phyloP scores from a whole-genome alignment of 1,140 invertebrate species.

The Drosophila azteca region DNA sequence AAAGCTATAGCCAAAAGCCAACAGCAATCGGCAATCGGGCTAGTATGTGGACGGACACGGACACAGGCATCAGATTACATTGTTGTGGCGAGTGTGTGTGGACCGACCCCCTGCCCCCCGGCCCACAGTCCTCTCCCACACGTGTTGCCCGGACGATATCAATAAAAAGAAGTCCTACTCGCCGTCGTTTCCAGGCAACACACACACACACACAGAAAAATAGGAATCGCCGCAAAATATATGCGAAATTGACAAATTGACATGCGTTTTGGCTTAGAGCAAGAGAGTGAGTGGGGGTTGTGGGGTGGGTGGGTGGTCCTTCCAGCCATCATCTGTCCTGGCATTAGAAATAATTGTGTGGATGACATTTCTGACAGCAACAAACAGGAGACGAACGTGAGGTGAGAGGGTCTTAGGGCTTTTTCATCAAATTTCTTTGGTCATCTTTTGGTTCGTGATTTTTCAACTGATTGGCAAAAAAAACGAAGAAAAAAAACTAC shows the following conservation, averaged over 20 bases:
- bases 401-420: constrained; percentile 59
- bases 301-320: constrained; percentile 6
- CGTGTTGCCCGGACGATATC: constrained; percentile 79
- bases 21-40: constrained; percentile 35
- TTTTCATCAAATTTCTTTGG: constrained; percentile 24
- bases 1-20: constrained; percentile 25
- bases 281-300: neutral
- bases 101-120: constrained; percentile 14
- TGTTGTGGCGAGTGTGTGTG: constrained; percentile 63
- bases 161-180: constrained; percentile 64
- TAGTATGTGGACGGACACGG: constrained; percentile 36
- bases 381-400: constrained; percentile 8
- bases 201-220: constrained; percentile 16
- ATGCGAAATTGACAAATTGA: constrained; percentile 80
- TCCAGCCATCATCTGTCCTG: constrained; percentile 60
- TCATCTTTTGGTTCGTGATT: constrained; percentile 62
- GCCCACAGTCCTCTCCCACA: constrained; percentile 40
- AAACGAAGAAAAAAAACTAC: too few relatives aligned
- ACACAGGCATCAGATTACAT: constrained; percentile 79
- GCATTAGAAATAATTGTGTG: constrained; percentile 75
- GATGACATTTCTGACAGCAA: constrained; percentile 33
- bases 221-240: constrained; percentile 50
- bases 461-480: constrained; percentile 50
- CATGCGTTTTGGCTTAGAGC: constrained; percentile 72
- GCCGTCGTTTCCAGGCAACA: constrained; percentile 54